Evolutionary conservation across 2,797 vertebrate genomes (phyloP).

Genomic region (Coendou prehensilis): DNA sequence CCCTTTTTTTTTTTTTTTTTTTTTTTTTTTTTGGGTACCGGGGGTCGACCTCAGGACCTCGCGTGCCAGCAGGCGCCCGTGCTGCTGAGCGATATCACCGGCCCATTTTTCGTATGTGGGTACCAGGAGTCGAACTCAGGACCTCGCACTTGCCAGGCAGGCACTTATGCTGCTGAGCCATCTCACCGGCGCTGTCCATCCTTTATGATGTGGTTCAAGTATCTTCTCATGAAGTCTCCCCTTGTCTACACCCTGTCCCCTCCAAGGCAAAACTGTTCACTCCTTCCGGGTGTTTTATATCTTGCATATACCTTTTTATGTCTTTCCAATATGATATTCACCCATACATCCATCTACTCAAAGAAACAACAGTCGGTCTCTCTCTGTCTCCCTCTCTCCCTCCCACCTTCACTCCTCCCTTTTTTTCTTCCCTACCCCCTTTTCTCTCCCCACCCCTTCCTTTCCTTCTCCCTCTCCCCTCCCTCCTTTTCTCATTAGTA

Average conservation of each 20-base stretch:
- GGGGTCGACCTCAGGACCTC: no score
- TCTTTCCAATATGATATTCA: background rate
- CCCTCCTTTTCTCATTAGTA: background rate
- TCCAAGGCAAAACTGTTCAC: constrained; percentile 1
- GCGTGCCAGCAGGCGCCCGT: no score
- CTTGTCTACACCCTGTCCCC: background rate
- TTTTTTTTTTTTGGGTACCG: no score
- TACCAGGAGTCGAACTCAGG: no score
- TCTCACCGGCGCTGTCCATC: no score
- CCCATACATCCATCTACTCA: background rate
- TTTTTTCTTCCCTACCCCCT: background rate
- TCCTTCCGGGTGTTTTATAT: background rate
- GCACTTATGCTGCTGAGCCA: no score
- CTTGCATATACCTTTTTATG: background rate
- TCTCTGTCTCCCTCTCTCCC: background rate
- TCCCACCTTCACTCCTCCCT: background rate
- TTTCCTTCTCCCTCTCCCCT: background rate
- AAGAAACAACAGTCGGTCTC: background rate
- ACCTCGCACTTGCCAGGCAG: no score
- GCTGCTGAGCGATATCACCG: no score
- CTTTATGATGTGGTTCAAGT: background rate
- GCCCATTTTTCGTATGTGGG: no score
- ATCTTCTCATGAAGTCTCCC: background rate
- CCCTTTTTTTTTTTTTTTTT: no score
- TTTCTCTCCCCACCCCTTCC: background rate